A percentile compares a stretch with the other conserved stretches of the same genome.
Conservation (phyloP, 2,797 vertebrate genomes). For the Oryzias sinensis region DNA sequence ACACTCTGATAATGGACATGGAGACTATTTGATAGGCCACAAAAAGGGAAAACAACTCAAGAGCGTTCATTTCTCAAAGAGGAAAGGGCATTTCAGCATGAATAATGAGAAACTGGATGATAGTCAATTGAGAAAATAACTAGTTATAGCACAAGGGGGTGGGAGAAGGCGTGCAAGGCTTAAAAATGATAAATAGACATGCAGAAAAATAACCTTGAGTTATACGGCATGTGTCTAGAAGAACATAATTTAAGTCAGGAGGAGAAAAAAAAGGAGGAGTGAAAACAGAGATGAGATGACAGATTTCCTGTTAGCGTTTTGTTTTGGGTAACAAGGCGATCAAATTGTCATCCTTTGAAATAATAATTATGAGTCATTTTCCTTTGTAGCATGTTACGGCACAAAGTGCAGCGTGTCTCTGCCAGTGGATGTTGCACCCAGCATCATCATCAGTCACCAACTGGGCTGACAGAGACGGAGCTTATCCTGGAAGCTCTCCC, state of each 20-base stretch:
- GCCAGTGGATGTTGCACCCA: conserved; percentile 39
- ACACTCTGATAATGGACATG: conserved; percentile 24
- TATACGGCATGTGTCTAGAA: conserved; percentile 28
- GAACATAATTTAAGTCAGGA: conserved; percentile 19
- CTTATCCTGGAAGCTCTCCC: conserved; percentile 22
- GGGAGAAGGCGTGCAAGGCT: conserved; percentile 35
- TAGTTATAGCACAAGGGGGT: conserved; percentile 49
- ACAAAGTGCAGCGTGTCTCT: conserved; percentile 12
- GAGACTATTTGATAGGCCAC: conserved; percentile 19
- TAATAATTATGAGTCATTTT: conserved; percentile 40
- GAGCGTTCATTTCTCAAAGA: conserved; percentile 21
- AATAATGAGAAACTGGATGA: conserved; percentile 50
- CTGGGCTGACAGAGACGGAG: conserved; percentile 39
- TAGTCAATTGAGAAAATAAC: conserved; percentile 64
- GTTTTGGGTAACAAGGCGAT: conserved; percentile 33
- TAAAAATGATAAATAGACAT: conserved; percentile 59
- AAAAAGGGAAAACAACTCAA: conserved; percentile 31
- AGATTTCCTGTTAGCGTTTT: conserved; percentile 27
- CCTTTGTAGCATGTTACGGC: conserved; percentile 31
- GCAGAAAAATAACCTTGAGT: conserved; percentile 61
- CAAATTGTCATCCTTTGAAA: conserved; percentile 20
- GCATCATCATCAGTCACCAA: conserved; percentile 40
- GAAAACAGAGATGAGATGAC: conserved; percentile 6
- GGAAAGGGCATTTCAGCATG: conserved; percentile 46
- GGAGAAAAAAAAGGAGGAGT: conserved; percentile 6